A percentile compares a stretch with the other conserved stretches of the same genome.
Conservation (phyloP, 2,888 invertebrate genomes). For the Acrobasis consociella region DNA sequence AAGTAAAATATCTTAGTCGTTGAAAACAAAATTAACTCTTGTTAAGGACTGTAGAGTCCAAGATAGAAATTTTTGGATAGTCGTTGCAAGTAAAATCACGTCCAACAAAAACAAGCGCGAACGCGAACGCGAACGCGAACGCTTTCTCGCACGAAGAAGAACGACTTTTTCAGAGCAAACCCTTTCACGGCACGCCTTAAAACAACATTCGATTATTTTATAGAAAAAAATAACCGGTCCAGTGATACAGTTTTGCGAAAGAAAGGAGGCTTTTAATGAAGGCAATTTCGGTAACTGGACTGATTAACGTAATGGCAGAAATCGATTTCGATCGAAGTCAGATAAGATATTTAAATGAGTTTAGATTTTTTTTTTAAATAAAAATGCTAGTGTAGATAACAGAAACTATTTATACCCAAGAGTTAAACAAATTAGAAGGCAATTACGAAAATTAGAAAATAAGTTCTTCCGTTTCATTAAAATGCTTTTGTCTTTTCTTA, state of each 20-base stretch:
- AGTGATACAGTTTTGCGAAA: constrained; percentile 60
- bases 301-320: constrained; percentile 56
- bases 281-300: constrained; percentile 64
- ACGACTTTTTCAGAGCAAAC: constrained; percentile 21
- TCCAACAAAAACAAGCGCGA: constrained; percentile 31
- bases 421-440: too few relatives aligned
- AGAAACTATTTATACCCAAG: too few relatives aligned
- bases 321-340: constrained; percentile 19
- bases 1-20: too few relatives aligned
- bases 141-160: constrained; percentile 16
- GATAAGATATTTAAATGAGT: neutral
- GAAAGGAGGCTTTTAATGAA: constrained; percentile 65
- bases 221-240: constrained; percentile 59
- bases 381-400: neutral
- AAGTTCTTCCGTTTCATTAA: too few relatives aligned
- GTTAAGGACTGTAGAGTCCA: too few relatives aligned
- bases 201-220: constrained; percentile 43
- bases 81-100: constrained; percentile 39
- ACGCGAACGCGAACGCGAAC: neutral
- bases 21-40: too few relatives aligned
- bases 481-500: too few relatives aligned
- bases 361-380: neutral
- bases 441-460: too few relatives aligned
- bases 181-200: constrained; percentile 27
- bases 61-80: constrained; percentile 33